These are phyloP conservation scores for Brachyhypopomus occidentalis DNA, from an alignment of 2,113 vertebrate genomes.

Conservation along the genomic window DNA sequence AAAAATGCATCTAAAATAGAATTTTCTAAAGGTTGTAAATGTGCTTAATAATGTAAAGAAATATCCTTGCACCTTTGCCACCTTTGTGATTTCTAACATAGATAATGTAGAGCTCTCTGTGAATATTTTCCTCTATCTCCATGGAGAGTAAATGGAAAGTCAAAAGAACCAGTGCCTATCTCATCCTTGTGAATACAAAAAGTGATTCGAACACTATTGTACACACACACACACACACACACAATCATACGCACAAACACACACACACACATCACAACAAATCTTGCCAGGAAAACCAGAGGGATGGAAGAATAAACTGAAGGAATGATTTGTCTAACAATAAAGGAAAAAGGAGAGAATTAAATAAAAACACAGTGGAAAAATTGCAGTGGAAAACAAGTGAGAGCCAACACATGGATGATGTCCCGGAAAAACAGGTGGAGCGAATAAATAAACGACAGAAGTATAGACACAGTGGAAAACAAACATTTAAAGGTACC, in stretches of 20 bases:
- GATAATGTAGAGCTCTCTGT: conserved; percentile 14
- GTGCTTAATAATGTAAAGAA: background rate
- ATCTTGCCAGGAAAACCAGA: conserved; percentile 43
- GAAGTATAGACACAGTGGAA: background rate
- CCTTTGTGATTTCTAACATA: conserved; percentile 13
- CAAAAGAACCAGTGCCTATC: conserved; percentile 17
- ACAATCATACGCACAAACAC: background rate
- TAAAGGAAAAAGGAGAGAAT: conserved; percentile 22
- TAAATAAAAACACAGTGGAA: conserved; percentile 9
- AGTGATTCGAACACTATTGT: conserved; percentile 26
- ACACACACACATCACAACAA: background rate
- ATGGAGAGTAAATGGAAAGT: conserved; percentile 32
- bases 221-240: background rate
- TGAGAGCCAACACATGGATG: conserved; percentile 11
- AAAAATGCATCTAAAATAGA: too few relatives aligned
- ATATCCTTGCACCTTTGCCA: background rate
- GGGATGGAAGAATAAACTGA: conserved; percentile 24
- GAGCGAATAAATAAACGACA: background rate
- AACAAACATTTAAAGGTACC: background rate
- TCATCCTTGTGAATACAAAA: conserved; percentile 6
- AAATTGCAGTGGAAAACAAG: conserved; percentile 23
- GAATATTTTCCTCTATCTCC: conserved; percentile 37
- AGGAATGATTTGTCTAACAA: conserved; percentile 36
- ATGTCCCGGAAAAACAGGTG: background rate
- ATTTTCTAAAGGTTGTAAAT: background rate